A percentile compares a stretch with the other conserved stretches of the same genome.
Evolutionary conservation across 2,113 vertebrate genomes (phyloP).

Genomic region (Indicator indicator): DNA sequence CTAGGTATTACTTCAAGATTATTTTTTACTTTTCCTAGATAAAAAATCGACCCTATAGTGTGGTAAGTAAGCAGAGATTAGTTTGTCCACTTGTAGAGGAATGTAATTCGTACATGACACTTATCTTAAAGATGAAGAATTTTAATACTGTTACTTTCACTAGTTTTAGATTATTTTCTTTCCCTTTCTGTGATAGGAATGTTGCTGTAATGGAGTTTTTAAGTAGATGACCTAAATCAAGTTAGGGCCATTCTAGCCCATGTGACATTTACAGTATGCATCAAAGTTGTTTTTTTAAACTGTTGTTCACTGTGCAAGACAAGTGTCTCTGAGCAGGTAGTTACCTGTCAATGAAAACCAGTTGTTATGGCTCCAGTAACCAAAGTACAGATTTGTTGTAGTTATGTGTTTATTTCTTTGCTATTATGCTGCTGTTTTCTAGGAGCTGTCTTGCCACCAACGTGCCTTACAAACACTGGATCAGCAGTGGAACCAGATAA

Average conservation of each 20-base stretch:
- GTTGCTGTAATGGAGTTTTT: neutral
- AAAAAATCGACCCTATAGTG: neutral
- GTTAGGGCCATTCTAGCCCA: neutral
- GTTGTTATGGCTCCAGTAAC: neutral
- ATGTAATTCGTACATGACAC: neutral
- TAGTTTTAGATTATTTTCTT: neutral
- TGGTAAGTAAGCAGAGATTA: neutral
- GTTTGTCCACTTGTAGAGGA: neutral
- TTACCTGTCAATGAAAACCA: neutral
- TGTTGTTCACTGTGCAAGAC: neutral
- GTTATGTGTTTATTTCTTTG: neutral
- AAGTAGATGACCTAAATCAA: neutral
- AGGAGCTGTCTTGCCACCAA: slow-evolving; percentile 86
- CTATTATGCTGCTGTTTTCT: neutral
- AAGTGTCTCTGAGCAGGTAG: neutral
- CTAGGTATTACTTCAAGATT: neutral
- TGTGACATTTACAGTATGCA: neutral
- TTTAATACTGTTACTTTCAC: neutral
- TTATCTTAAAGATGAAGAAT: neutral
- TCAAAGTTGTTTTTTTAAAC: neutral
- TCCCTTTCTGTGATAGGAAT: neutral
- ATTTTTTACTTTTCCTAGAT: neutral
- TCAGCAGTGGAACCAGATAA: slow-evolving; percentile 81
- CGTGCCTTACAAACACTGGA: slow-evolving; percentile 80
- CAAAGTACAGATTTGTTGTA: neutral